These are phyloP conservation scores for Loxodonta africana DNA, from an alignment of 2,113 vertebrate genomes.

Conservation along the genomic window DNA sequence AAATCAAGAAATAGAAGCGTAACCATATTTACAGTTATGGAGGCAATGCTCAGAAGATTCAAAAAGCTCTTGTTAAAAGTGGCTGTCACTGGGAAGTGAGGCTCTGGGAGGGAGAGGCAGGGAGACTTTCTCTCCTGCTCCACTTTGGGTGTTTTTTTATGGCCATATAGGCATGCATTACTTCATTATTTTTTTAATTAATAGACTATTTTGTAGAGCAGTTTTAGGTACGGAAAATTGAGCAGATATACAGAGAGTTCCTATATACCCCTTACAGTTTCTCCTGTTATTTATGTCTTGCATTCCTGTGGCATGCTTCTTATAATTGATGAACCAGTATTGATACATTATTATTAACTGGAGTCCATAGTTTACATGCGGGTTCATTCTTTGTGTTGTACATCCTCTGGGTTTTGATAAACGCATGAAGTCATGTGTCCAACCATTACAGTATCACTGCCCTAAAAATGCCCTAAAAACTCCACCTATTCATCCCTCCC, in stretches of 20 bases:
- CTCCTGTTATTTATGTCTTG: too few relatives aligned
- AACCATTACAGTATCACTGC: too few relatives aligned
- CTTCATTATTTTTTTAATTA: too few relatives aligned
- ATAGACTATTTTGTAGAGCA: too few relatives aligned
- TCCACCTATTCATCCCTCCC: background rate
- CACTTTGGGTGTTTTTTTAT: background rate
- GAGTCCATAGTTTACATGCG: background rate
- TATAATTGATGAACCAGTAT: too few relatives aligned
- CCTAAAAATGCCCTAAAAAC: too few relatives aligned
- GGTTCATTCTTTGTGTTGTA: background rate
- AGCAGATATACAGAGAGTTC: too few relatives aligned
- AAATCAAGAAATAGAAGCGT: background rate
- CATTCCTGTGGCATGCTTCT: too few relatives aligned
- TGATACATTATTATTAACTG: background rate
- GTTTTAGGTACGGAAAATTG: too few relatives aligned
- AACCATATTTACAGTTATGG: background rate
- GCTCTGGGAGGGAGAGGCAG: background rate
- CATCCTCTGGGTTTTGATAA: background rate
- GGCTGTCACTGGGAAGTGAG: background rate
- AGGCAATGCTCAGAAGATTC: background rate
- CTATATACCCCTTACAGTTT: too few relatives aligned
- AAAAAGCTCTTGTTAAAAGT: background rate
- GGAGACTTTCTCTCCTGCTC: background rate
- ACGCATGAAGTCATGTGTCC: too few relatives aligned
- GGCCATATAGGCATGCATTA: background rate